phyloP scores from a whole-genome alignment of 2,888 invertebrate species.

The Tipula confusa region DNA sequence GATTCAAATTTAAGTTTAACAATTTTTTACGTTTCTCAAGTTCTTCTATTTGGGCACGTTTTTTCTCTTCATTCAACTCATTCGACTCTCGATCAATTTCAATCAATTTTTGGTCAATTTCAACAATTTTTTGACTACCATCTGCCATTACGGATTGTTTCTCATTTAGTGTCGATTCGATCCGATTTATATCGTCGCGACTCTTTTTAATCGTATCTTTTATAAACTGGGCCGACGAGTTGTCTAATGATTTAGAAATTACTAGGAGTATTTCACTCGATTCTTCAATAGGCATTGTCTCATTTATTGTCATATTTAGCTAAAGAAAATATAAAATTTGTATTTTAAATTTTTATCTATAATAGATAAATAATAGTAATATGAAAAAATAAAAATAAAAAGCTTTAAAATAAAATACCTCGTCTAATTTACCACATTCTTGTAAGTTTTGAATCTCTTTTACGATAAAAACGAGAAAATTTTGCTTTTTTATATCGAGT shows the following conservation, averaged over 20 bases:
- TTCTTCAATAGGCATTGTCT: constrained; percentile 53
- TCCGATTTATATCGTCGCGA: constrained; percentile 66
- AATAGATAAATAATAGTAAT: too few species aligned
- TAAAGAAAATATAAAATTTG: constrained; percentile 44
- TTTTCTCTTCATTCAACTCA: constrained; percentile 33
- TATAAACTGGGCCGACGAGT: constrained; percentile 60
- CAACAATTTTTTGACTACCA: constrained; percentile 62
- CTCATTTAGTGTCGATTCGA: constrained; percentile 62
- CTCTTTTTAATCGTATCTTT: constrained; percentile 67
- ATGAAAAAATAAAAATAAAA: constrained; percentile 30
- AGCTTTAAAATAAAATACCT: constrained; percentile 48
- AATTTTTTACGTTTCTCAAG: constrained; percentile 35
- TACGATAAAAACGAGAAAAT: constrained; percentile 54
- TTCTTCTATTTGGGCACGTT: constrained; percentile 32
- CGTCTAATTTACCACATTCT: constrained; percentile 53
- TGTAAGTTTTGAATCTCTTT: constrained; percentile 53
- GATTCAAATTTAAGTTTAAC: constrained; percentile 60
- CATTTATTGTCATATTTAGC: constrained; percentile 54
- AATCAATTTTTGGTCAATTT: constrained; percentile 63
- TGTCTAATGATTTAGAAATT: constrained; percentile 61
- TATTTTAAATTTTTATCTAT: not conserved
- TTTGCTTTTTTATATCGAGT: constrained; percentile 54
- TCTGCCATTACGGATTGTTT: constrained; percentile 55
- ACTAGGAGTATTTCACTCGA: constrained; percentile 60
- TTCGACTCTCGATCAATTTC: not conserved